Evolutionary conservation across 2,888 invertebrate species (phyloP), one percentile per base, ranked within the genome.

Genomic region (Aethes cnicana): DNA sequence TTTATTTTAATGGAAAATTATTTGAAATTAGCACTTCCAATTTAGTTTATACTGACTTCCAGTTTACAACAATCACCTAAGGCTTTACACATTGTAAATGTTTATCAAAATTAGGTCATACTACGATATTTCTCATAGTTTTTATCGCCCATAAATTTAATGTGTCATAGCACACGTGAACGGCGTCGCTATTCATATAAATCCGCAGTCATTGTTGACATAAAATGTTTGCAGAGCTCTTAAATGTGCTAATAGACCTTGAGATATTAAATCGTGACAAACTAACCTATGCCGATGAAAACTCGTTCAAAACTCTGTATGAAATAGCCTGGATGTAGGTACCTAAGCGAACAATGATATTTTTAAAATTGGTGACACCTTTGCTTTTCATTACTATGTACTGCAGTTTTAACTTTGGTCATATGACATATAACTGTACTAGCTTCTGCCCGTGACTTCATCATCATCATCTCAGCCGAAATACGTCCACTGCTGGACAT

Each of bases 151-250:
- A 46, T 52, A 52, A 37, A 52, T 52, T 33, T 30, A 11, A n/a
- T n/a, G 20, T 20, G 9, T 21, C 8, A 16, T 20, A 30, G 36
- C 21, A 35, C n/a, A 16, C 28, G 30, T 36, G 28, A 39, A 39
- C 11, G 8, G 11, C 25, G 25, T 21, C 39, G 9, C 36, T 39
- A 23, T 23, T 39, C 30, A 44, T 25, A 39, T 39, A 39, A 52
- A 39, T 33, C 20, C 33, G 46, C 33, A 25, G 44, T 52, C 46
- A 52, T 39, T 52, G 46, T 46, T 11, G 46, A 52, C 39, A 52
- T 39, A 39, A 52, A 46, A 52, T 46, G 46, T 52, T 52, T 52
- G 32, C 46, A 52, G 52, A 52, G 37, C 26, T 52, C 46, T 8
- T 52, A 39, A n/a, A 46, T 26, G 16, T 21, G 37, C 12, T 20